Base-by-base conservation (phyloP, 2,888 invertebrate species). In the Schizaphis graminum region DNA sequence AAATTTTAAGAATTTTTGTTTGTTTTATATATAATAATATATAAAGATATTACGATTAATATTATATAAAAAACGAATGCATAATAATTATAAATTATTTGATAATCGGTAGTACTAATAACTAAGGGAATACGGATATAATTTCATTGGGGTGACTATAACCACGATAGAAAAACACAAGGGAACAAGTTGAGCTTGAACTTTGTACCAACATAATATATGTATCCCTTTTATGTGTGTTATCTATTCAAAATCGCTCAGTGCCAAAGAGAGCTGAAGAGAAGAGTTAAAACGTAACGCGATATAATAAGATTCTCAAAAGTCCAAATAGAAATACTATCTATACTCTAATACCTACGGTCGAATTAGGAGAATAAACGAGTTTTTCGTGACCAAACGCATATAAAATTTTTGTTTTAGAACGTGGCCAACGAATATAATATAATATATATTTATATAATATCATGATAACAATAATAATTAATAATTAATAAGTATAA, bases 31-130 rank as follows among this genome's bases (percentile, higher is more conserved):
- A 84, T 53, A 84, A 92, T 86, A n/a, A 47, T 87, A 35, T 49
- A 91, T 90, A 77, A 61, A 61, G 89, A 44, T 44, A 89, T 61
- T 61, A 89, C 44, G 89, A 44, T 89, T 61, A 89, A 61, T 89
- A 57, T 89, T 61, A 89, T 44, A 53, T 91, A 77, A 89, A 91
- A 47, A 91, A 67, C n/a, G 35, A 88, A 88, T 88, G 56, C 7
- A 91, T 77, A 91, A 91, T 49, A 77, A 67, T 67, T 53, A 90
- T 90, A 77, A 91, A 47, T 77, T 91, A 77, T n/a, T 77, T 21
- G 47, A 28, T 91, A 49, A 35, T 91, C 44, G 11, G 41, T 90
- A 61, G 67, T 77, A 35, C 35, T 90, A 61, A 90, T 77, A 35
- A 49, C n/a, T 90, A 67, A 24, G 67, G 21, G 41, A 61, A 61